A percentile compares a stretch with the other conserved stretches of the same genome.
Conservation (phyloP, 2,797 vertebrate genomes). For the Squalus acanthias region DNA sequence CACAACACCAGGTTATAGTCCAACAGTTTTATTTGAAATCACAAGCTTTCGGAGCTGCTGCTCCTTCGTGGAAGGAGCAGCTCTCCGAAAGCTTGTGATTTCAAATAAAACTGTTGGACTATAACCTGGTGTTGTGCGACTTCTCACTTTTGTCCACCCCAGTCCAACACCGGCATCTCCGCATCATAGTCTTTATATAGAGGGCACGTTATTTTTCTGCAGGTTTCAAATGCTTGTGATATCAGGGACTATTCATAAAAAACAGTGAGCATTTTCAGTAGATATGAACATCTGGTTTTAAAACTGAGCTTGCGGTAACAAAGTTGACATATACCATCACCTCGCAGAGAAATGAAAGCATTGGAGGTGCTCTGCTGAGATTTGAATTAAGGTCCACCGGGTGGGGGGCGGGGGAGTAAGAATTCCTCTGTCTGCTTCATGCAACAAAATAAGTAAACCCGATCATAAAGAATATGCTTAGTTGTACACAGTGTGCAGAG, state of each 20-base stretch:
- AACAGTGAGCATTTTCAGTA: not conserved
- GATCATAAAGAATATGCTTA: not conserved
- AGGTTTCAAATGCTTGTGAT: not conserved
- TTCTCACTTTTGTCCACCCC: too few species aligned
- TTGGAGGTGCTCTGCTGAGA: not conserved
- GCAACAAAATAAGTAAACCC: not conserved
- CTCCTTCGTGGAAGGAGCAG: too few species aligned
- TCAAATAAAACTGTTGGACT: too few species aligned
- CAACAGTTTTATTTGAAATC: too few species aligned
- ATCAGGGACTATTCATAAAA: not conserved
- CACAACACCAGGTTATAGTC: too few species aligned
- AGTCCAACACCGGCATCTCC: too few species aligned
- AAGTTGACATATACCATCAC: not conserved
- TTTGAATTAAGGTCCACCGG: not conserved
- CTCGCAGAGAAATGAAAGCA: not conserved
- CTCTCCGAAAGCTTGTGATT: too few species aligned
- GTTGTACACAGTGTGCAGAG: not conserved
- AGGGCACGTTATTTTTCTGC: not conserved
- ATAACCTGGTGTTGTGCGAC: too few species aligned
- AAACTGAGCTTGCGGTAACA: not conserved
- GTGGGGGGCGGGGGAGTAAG: not conserved
- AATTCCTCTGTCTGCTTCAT: not conserved
- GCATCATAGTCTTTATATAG: not conserved
- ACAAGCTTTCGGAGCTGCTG: too few species aligned
- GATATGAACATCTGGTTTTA: constrained; percentile 14